Conservation (phyloP, 1,140 invertebrate genomes). For the Cotesia glomerata region DNA sequence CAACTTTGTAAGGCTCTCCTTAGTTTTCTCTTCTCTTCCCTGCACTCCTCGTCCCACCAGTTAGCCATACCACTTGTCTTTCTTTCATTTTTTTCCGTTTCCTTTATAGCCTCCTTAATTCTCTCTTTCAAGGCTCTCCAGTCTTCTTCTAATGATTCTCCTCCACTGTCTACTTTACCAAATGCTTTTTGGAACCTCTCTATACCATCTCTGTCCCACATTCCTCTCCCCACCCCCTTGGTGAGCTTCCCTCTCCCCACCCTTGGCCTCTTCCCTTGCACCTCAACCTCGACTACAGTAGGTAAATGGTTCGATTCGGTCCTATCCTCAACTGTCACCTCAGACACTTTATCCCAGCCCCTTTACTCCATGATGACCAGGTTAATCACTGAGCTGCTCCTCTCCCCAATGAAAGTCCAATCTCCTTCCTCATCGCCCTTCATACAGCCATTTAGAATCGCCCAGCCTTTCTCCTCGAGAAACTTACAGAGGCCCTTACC, state of each 20-base stretch:
- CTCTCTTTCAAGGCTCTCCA: no score
- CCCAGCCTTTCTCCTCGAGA: background rate
- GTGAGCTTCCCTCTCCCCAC: no score
- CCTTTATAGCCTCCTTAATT: no score
- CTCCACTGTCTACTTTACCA: background rate
- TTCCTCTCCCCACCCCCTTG: no score
- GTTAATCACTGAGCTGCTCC: no score
- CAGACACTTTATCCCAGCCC: no score
- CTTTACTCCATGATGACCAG: no score
- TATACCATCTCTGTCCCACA: no score
- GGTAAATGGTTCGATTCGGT: background rate
- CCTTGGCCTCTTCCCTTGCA: background rate
- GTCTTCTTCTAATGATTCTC: background rate
- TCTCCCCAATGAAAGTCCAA: no score
- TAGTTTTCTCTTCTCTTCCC: background rate
- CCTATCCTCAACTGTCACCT: no score
- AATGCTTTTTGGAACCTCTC: no score
- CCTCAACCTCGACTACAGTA: background rate
- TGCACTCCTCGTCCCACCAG: conserved; percentile 15
- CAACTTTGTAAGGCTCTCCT: background rate
- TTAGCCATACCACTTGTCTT: background rate
- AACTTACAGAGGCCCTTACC: background rate
- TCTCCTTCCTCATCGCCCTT: background rate
- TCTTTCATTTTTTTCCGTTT: no score
- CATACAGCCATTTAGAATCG: background rate